Evolutionary conservation across 2,797 vertebrate species (phyloP), one percentile per base, ranked within the genome.

Genomic region (Notolepis coatsorum): DNA sequence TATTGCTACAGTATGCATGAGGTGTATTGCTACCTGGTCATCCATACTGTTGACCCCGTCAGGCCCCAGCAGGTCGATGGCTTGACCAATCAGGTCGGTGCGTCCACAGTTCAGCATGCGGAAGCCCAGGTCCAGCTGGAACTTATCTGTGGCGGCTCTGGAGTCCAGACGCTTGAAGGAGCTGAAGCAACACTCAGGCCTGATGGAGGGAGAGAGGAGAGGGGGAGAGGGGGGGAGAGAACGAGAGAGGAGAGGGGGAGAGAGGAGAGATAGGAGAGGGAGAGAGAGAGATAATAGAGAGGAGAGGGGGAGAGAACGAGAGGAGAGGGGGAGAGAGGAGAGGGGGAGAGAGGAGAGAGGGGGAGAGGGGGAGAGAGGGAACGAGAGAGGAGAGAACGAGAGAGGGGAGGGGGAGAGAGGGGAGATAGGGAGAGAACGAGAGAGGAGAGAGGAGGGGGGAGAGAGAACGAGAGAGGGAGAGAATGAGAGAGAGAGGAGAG

Each of bases 41-140:
- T 99, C 97, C 96, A 98, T 97, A 71, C 96, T 98, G 92, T 99
- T 98, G 9, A 98, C 95, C 6, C 97, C 97, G 0, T 98, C 96
- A 0, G 93, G 90, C n/a, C 97, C 96, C 79, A 99, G 90, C 3
- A 96, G 91, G 13, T 93, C 91, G 0, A 98, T 97, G 12, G 97
- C 97, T 82, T 98, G 96, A 73, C 89, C 93, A 71, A 99, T 97
- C 65, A 99, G 95, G 73, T 99, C 97, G 0, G 97, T 98, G 80
- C 97, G 94, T 15, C 97, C 97, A 0, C 97, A 99, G 91, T 96
- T 98, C 20, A 99, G 92, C 97, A 99, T 99, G 53, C 97, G 94
- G 67, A 99, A 99, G 10, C 97, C 97, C 80, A 99, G 86, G 56
- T 98, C 97, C 43, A 98, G 94, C 75, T 95, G 96, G 90, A 99